phyloP scores from a whole-genome alignment of 2,113 vertebrate genomes.

The Sylvia atricapilla region DNA sequence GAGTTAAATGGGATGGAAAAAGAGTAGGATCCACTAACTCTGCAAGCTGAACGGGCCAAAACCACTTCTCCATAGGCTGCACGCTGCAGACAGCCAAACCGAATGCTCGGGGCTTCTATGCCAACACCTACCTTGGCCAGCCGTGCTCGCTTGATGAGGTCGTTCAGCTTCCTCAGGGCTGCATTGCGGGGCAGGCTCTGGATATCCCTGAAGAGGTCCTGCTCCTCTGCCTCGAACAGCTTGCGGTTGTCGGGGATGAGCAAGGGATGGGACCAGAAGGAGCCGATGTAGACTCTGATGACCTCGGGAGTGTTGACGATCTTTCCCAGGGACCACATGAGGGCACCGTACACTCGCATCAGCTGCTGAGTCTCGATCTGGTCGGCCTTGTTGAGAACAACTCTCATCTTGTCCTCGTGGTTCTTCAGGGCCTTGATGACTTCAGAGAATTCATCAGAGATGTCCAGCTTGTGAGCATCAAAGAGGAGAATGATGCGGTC shows the following conservation, averaged over 20 bases:
- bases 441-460: constrained; percentile 96
- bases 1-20: neutral
- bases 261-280: constrained; percentile 96
- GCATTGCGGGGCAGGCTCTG: constrained; percentile 95
- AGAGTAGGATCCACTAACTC: neutral
- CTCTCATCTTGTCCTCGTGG: constrained; percentile 98
- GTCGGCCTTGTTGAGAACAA: constrained; percentile 97
- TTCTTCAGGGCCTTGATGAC: constrained; percentile 98
- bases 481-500: constrained; percentile 97
- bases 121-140: constrained; percentile 86
- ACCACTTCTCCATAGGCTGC: neutral
- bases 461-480: constrained; percentile 96
- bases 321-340: constrained; percentile 99
- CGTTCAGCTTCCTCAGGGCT: constrained; percentile 93
- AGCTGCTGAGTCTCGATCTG: constrained; percentile 98
- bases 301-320: constrained; percentile 98
- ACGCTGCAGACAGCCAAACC: neutral
- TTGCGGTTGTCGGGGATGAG: constrained; percentile 96
- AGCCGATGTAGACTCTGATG: constrained; percentile 97
- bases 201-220: constrained; percentile 95
- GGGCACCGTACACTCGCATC: constrained; percentile 95
- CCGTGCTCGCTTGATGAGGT: constrained; percentile 94
- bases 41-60: neutral
- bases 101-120: neutral
- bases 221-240: constrained; percentile 94